Evolutionary conservation across 2,113 vertebrate species (phyloP), one percentile per base, ranked within the genome.

Genomic region (Zapus hudsonius): DNA sequence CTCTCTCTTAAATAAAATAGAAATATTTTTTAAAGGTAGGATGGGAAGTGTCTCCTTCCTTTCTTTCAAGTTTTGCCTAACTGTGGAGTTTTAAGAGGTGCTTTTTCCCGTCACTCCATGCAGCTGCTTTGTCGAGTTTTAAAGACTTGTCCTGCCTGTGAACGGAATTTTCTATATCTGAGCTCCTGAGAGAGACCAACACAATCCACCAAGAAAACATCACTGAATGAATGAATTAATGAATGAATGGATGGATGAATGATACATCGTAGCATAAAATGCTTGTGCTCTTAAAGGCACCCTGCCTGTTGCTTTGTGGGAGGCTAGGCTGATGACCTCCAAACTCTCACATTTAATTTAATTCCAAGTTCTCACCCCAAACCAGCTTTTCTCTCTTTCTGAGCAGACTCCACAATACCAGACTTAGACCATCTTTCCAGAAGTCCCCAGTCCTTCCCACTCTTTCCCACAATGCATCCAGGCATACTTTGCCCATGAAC

Each of bases 31-130:
- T n/a, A n/a, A n/a, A n/a, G n/a, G n/a, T n/a, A n/a, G 42, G 23
- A 47, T 0, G 44, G 25, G 36, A 10, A n/a, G 12, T n/a, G 7
- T 25, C 7, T 55, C 27, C 31, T 29, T 19, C 22, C 11, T 20
- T 19, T 40, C 72, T 52, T 67, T n/a, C 40, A 17, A 52, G 52
- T 12, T 17, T 36, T 25, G n/a, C 17, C 74, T 13, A 0, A 1
- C 4, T 1, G 27, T 33, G 36, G 31, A 15, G 59, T 47, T 29
- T 23, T 23, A 16, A 61, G 82, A 52, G 15, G 33, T 1, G 7
- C 57, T 40, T 40, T 73, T 38, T 23, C 80, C 0, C 13, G 2
- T 29, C 0, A 0, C 7, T 33, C 36, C 22, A 20, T 0, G 1
- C 3, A 17, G 80, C 0, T 42, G 20, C 3, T 13, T 57, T 19